A percentile compares a stretch with the other conserved stretches of the same genome.
These are phyloP conservation scores for Corythornis cristatus DNA, from an alignment of 2,113 vertebrate species.

Conservation along the genomic window DNA sequence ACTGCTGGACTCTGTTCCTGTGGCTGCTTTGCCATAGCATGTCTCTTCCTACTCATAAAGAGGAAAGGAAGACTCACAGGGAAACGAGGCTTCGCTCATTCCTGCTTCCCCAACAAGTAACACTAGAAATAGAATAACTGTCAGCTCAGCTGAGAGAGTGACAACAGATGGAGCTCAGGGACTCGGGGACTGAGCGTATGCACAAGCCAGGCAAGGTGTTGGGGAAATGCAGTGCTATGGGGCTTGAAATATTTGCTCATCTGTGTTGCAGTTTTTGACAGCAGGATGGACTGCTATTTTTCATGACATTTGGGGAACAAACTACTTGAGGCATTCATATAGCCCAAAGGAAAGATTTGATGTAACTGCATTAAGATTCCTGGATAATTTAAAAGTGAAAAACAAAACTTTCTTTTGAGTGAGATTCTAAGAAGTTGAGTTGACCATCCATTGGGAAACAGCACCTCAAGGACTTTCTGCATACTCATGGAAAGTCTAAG, in stretches of 20 bases:
- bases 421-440: neutral
- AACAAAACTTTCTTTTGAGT: neutral
- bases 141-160: constrained; percentile 26
- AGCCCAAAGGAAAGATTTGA: neutral
- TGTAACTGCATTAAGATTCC: neutral
- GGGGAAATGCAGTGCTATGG: neutral
- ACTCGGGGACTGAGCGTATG: neutral
- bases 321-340: neutral
- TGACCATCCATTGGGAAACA: neutral
- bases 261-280: neutral
- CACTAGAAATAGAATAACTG: constrained; percentile 41
- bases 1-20: neutral
- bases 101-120: neutral
- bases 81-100: constrained; percentile 18
- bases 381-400: constrained; percentile 18
- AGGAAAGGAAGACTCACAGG: neutral
- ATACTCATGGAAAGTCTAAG: neutral
- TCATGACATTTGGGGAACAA: constrained; percentile 20
- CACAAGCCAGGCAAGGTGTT: constrained; percentile 53
- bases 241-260: constrained; percentile 7
- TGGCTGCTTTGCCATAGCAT: neutral
- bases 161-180: constrained; percentile 48
- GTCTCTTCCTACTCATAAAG: neutral
- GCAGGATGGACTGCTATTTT: neutral
- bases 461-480: neutral